phyloP scores from a whole-genome alignment of 2,113 vertebrate species.

The Psettodes erumei region DNA sequence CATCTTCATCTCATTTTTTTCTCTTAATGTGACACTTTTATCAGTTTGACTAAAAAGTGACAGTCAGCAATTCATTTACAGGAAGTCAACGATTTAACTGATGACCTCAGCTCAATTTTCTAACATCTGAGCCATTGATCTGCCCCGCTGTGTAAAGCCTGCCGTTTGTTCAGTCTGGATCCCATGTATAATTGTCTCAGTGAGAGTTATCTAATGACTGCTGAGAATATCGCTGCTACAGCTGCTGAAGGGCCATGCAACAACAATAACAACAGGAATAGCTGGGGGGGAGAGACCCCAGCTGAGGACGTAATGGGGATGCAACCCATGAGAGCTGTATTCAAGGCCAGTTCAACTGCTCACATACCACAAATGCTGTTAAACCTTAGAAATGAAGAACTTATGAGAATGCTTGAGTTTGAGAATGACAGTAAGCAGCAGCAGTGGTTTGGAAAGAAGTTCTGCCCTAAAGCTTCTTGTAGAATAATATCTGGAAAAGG shows the following conservation, averaged over 20 bases:
- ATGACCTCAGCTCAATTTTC: constrained; percentile 28
- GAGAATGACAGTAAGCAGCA: neutral
- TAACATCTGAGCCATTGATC: constrained; percentile 18
- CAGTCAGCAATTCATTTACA: constrained; percentile 23
- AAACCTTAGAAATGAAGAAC: neutral
- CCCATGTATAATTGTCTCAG: constrained; percentile 52
- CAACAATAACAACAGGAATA: constrained; percentile 54
- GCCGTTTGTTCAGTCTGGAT: constrained; percentile 31
- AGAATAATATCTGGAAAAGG: constrained; percentile 7
- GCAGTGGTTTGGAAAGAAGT: neutral
- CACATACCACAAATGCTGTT: neutral
- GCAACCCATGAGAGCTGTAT: constrained; percentile 13
- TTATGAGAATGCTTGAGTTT: neutral
- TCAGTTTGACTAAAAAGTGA: constrained; percentile 24
- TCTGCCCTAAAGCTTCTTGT: neutral
- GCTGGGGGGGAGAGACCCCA: constrained; percentile 37
- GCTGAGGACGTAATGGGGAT: constrained; percentile 45
- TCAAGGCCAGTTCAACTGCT: constrained; percentile 3
- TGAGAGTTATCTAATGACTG: constrained; percentile 53
- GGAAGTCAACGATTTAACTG: constrained; percentile 28
- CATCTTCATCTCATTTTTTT: neutral
- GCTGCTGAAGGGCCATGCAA: constrained; percentile 47
- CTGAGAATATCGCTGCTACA: constrained; percentile 59
- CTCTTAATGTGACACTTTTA: constrained; percentile 13
- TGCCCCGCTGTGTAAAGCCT: constrained; percentile 18